A percentile compares a stretch with the other conserved stretches of the same genome.
Conservation (phyloP, 2,797 vertebrate genomes). For the Limosa lapponica region DNA sequence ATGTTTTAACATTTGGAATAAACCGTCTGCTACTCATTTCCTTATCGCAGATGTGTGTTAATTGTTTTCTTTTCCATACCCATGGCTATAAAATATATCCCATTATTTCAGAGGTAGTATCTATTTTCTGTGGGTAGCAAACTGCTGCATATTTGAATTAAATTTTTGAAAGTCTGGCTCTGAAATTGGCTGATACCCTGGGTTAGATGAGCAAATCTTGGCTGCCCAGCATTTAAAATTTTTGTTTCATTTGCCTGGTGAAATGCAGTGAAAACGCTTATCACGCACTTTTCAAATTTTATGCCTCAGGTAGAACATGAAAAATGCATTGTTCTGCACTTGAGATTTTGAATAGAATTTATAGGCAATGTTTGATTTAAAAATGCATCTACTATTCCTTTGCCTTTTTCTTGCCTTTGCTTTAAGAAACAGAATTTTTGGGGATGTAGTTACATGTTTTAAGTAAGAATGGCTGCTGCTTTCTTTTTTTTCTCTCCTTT, state of each 20-base stretch:
- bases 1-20: constrained; percentile 66
- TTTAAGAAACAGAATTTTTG: constrained; percentile 36
- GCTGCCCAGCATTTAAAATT: constrained; percentile 13
- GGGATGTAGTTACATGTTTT: background rate
- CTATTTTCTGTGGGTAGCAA: constrained; percentile 43
- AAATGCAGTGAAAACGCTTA: constrained; percentile 29
- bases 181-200: constrained; percentile 30
- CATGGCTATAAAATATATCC: constrained; percentile 55
- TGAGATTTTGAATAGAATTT: constrained; percentile 60
- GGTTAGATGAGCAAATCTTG: constrained; percentile 17
- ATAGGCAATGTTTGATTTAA: constrained; percentile 27
- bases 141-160: constrained; percentile 50
- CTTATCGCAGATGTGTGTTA: constrained; percentile 69
- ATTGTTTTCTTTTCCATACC: constrained; percentile 69
- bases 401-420: constrained; percentile 23
- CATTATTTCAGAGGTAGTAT: constrained; percentile 55
- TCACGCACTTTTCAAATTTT: constrained; percentile 36
- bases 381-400: constrained; percentile 15
- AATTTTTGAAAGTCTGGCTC: constrained; percentile 45
- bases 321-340: constrained; percentile 48
- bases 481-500: background rate
- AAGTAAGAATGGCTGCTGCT: background rate
- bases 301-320: constrained; percentile 43
- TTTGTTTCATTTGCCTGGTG: constrained; percentile 6
- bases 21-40: constrained; percentile 56